These are phyloP conservation scores for Natator depressus DNA, from an alignment of 2,113 vertebrate genomes.

Conservation along the genomic window DNA sequence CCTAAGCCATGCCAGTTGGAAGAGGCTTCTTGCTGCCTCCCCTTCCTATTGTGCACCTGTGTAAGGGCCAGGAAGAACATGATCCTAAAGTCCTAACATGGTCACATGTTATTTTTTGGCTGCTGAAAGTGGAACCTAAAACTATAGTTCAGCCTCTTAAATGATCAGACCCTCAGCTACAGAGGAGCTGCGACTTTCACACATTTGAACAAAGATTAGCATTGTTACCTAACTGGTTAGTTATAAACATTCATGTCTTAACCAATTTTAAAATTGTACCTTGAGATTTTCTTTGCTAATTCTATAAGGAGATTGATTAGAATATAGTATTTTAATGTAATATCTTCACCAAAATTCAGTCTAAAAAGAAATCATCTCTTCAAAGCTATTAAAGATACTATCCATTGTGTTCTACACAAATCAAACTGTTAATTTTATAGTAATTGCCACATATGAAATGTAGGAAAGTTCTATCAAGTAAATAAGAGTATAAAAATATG, in stretches of 20 bases:
- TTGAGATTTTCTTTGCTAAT: not conserved
- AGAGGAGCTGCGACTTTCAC: not conserved
- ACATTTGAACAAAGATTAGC: not conserved
- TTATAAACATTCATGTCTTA: not conserved
- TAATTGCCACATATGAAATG: constrained; percentile 47
- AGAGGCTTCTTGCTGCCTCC: not conserved
- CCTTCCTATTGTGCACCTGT: not conserved
- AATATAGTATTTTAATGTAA: not conserved
- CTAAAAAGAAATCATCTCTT: not conserved
- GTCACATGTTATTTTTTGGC: accelerated
- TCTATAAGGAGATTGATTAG: not conserved
- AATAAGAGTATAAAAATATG: constrained; percentile 52
- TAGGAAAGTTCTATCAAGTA: constrained; percentile 19
- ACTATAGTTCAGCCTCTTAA: not conserved
- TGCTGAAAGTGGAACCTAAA: not conserved
- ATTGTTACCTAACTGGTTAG: not conserved
- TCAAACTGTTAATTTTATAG: constrained; percentile 52
- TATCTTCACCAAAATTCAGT: not conserved
- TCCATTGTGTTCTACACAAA: constrained; percentile 4
- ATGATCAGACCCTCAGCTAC: accelerated
- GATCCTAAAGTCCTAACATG: not conserved
- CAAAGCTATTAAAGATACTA: not conserved
- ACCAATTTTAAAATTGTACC: not conserved
- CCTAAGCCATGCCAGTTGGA: not conserved
- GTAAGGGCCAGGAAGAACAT: accelerated